These are phyloP conservation scores for Meteorus sp. DNA, from an alignment of 1,140 invertebrate species.

Conservation along the genomic window DNA sequence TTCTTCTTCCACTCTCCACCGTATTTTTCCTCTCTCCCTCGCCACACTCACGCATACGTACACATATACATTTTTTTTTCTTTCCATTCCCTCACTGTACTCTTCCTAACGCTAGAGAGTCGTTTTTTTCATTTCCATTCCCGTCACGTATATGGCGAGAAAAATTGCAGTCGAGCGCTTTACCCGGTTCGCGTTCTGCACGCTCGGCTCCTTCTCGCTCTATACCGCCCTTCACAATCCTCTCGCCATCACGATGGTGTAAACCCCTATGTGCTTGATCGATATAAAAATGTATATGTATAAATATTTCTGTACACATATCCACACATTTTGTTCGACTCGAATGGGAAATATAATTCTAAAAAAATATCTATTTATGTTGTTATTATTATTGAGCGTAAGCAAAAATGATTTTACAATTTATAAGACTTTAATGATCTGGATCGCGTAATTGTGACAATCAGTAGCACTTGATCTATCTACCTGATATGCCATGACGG, in stretches of 20 bases:
- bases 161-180: slow-evolving; percentile 61
- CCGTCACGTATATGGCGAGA: slow-evolving; percentile 60
- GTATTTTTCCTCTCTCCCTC: too few relatives aligned
- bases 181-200: slow-evolving; percentile 58
- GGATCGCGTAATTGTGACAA: neutral
- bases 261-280: slow-evolving; percentile 1
- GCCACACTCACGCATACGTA: too few relatives aligned
- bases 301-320: too few relatives aligned
- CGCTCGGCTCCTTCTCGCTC: slow-evolving; percentile 41
- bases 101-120: slow-evolving; percentile 3
- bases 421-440: neutral
- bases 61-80: slow-evolving; percentile 26
- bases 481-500: neutral
- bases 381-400: too few relatives aligned
- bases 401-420: neutral
- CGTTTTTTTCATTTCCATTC: slow-evolving; percentile 53
- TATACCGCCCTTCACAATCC: slow-evolving; percentile 5
- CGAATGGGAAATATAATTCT: neutral
- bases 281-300: neutral
- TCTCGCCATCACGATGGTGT: neutral
- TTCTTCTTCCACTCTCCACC: too few relatives aligned
- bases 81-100: slow-evolving; percentile 25
- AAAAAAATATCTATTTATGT: too few relatives aligned
- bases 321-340: slow-evolving; percentile 4
- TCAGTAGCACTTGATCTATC: slow-evolving; percentile 5